Evolutionary conservation across 2,113 vertebrate species (phyloP), one percentile per base, ranked within the genome.

Genomic region (Pao palembangensis): DNA sequence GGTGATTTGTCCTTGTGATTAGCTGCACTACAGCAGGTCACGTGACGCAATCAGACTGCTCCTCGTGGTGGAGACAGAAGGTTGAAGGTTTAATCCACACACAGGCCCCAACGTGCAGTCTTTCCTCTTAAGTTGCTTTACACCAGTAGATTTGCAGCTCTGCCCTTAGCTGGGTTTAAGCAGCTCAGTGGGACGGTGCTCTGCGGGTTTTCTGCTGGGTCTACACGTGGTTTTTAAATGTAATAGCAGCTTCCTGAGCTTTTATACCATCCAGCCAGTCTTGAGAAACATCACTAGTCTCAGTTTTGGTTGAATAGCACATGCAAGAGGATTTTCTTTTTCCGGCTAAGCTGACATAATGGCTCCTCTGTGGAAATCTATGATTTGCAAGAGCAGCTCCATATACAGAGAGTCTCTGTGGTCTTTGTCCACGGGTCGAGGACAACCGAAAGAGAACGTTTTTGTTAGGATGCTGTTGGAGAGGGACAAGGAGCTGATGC

Each of bases 361-460:
- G 84, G 84, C 84, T 73, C 81, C 84, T 54, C 58, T 88, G 49
- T 85, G 85, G 85, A 82, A 81, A 56, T 64, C 58, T 3, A 76
- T 81, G 82, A 38, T 85, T 48, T 80, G 82, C 41, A 82, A 84
- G 75, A 80, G 57, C 69, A 80, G 75, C 61, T 63, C 77, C 13
- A 56, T 85, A 46, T 85, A 85, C 72, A 71, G 76, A 44, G 63
- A 81, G 20, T 84, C 85, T 49, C 74, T 81, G 60, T 85, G 80
- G 69, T 86, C 84, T 51, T 78, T 82, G 49, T 81, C 79, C 60
- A 8, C 42, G 15, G 50, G 48, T 60, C 65, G 28, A 47, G 44
- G 54, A 50, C 69, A 72, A 71, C 44, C 69, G 5, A 70, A 66
- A 62, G 69, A 85, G 25, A 16, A 59, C 7, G 31, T 19, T 18